A percentile compares a stretch with the other conserved stretches of the same genome.
Evolutionary conservation across 2,113 vertebrate genomes (phyloP).

Genomic region (Protobothrops flavoviridis): DNA sequence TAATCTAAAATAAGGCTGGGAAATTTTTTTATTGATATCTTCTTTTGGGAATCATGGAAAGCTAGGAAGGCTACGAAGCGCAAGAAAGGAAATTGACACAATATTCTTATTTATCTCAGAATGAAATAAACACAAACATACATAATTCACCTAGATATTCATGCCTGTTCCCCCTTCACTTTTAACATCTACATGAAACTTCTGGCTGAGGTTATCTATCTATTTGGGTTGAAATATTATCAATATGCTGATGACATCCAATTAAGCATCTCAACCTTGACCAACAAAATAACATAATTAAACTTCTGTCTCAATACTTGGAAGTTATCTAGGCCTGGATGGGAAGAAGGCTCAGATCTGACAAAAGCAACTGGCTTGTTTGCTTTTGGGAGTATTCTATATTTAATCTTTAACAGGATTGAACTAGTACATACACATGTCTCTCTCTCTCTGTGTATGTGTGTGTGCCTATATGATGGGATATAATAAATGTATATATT

Average conservation of each 20-base stretch:
- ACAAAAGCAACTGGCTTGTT: neutral
- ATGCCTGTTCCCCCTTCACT: neutral
- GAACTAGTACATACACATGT: neutral
- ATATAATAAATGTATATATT: neutral
- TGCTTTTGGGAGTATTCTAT: neutral
- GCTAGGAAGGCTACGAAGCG: neutral
- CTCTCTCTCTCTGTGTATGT: neutral
- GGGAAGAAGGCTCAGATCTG: neutral
- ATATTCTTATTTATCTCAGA: neutral
- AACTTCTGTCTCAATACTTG: neutral
- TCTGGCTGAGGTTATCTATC: neutral
- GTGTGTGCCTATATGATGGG: neutral
- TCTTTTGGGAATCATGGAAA: neutral
- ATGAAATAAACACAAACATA: neutral
- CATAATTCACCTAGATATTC: neutral
- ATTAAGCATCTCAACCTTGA: neutral
- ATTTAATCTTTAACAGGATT: neutral
- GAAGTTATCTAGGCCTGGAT: neutral
- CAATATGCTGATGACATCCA: neutral
- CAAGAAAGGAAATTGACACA: neutral
- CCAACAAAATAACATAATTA: neutral
- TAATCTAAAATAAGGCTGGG: neutral
- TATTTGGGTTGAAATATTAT: neutral
- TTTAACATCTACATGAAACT: neutral
- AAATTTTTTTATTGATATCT: neutral